A percentile compares a stretch with the other conserved stretches of the same genome.
These are phyloP conservation scores for Gyps fulvus DNA, from an alignment of 2,113 vertebrate genomes.

Conservation along the genomic window DNA sequence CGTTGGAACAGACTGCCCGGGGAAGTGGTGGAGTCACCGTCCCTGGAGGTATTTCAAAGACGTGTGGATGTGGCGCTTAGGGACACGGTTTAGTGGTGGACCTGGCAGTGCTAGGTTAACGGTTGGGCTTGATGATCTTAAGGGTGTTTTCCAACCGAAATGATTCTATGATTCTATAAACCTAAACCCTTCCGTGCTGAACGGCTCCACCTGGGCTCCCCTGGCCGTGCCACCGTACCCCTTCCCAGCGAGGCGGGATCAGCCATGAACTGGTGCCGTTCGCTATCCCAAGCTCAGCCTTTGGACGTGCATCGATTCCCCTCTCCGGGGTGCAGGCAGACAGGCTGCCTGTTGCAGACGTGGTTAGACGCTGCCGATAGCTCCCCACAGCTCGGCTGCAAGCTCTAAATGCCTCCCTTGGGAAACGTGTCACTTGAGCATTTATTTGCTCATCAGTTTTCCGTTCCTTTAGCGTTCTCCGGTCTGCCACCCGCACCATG, in stretches of 20 bases:
- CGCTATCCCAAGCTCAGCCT: neutral
- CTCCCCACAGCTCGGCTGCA: neutral
- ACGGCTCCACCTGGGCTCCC: neutral
- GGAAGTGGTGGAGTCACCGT: neutral
- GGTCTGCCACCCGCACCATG: neutral
- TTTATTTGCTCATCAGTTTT: neutral
- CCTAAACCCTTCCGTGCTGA: neutral
- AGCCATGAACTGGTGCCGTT: neutral
- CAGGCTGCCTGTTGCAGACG: neutral
- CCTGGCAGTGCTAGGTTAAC: neutral
- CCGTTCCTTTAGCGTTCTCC: neutral
- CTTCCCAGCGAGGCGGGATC: neutral
- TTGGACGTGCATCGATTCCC: accelerated
- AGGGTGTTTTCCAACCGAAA: neutral
- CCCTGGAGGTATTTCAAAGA: neutral
- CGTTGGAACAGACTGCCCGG: neutral
- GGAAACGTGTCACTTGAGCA: neutral
- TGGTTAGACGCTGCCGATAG: neutral
- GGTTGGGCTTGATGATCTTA: neutral
- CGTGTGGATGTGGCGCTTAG: neutral
- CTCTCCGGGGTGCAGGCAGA: accelerated
- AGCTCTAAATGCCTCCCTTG: neutral
- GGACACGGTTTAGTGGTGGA: neutral
- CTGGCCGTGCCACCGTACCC: accelerated
- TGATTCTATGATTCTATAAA: neutral